These are phyloP conservation scores for Erannis defoliaria DNA, from an alignment of 2,888 invertebrate genomes.

Conservation along the genomic window DNA sequence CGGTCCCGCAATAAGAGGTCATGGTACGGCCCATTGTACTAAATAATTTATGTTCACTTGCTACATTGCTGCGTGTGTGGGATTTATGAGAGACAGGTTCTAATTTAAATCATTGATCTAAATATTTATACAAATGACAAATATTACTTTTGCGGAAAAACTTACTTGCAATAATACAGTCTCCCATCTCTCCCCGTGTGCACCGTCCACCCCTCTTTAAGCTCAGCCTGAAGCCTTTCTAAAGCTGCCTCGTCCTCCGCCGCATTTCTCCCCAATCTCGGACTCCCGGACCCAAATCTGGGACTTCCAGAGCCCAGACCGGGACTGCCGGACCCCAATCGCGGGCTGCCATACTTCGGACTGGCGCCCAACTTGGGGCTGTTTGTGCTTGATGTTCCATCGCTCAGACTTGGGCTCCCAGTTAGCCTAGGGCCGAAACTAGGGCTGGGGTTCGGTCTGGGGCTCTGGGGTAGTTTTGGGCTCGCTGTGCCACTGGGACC, in stretches of 20 bases:
- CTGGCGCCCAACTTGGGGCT: constrained; percentile 68
- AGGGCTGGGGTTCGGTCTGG: constrained; percentile 67
- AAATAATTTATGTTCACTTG: too few relatives aligned
- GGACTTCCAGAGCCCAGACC: constrained; percentile 67
- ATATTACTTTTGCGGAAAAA: constrained; percentile 43
- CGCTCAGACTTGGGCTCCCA: constrained; percentile 69
- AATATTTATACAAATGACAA: neutral
- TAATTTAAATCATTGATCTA: too few relatives aligned
- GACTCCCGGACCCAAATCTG: constrained; percentile 79
- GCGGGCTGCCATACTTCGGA: constrained; percentile 69
- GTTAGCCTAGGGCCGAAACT: constrained; percentile 61
- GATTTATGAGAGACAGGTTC: too few relatives aligned
- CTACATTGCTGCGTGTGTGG: too few relatives aligned
- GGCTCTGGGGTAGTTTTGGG: constrained; percentile 71
- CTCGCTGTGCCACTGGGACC: constrained; percentile 84
- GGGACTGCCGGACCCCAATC: constrained; percentile 72
- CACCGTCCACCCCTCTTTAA: constrained; percentile 92
- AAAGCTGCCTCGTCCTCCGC: constrained; percentile 78
- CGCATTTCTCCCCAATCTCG: constrained; percentile 60
- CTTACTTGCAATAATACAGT: constrained; percentile 97
- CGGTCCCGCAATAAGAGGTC: too few relatives aligned
- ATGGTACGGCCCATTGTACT: too few relatives aligned
- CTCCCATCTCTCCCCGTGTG: constrained; percentile 92
- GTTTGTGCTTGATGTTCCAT: constrained; percentile 67
- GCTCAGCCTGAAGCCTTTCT: constrained; percentile 86